Base-by-base conservation (phyloP, 2,888 invertebrate species). In the Limnephilus lunatus region DNA sequence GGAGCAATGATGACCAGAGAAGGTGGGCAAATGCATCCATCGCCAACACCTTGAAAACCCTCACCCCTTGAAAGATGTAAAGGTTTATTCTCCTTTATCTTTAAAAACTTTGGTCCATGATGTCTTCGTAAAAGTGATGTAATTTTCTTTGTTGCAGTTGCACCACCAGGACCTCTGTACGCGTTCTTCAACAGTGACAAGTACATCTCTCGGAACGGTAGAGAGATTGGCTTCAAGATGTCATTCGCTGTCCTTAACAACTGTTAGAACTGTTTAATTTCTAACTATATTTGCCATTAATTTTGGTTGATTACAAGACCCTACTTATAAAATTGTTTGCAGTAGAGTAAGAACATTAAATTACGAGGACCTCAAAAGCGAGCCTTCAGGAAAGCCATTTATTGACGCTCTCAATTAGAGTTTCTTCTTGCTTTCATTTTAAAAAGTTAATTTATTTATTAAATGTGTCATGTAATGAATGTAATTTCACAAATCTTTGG, bases 131-230 rank as follows among this genome's bases (percentile, higher is more conserved):
- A 68, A 9, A 68, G 2, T n/a, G 0, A 68, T 25, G 19, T 9
- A 1, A n/a, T 25, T 68, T 68, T 68, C 7, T 25, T 14, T 68
- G 11, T 90, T 90, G 31, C 82, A 90, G 90, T 44, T 32, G 0
- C 44, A 25, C 35, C 83, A 31, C 90, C 90, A 14, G 90, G 90
- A n/a, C 90, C 90, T 9, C 68, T 90, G 48, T 85, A 85, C 68
- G 30, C 85, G 32, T 85, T 85, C 68, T 90, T 90, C 90, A 90
- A 85, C 90, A 90, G 85, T 31, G 85, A 90, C 30, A 82, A 90
- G 31, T 39, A 39, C 25, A 89, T 81, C 35, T 19, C 35, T 5
- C 25, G 12, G 3, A 30, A n/a, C 14, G 15, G 5, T 15, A 48
- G 48, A 14, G 88, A 89, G 32, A 25, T 80, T 31, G 88, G 88